Base-by-base conservation (phyloP, 2,888 invertebrate species). In the Cephus sareptanus region DNA sequence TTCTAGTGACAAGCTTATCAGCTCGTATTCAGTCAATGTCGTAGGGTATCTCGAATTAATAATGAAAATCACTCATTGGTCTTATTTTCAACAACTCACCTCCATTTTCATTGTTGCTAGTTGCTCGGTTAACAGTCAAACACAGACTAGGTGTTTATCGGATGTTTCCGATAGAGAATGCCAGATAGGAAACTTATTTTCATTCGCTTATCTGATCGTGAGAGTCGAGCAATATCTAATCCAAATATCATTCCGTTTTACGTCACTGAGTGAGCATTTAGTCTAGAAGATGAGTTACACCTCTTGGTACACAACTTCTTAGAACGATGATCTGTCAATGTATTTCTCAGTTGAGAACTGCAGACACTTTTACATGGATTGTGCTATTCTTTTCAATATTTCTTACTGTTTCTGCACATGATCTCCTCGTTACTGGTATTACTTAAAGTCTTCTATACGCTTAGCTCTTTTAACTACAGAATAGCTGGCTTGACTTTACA, bases 81-180 rank as follows among this genome's bases (percentile, higher is more conserved):
- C 56, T 56, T 56, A 56, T 4, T 23, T n/a, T 74, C 73, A 37
- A 80, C 88, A 37, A 80, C 88, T 85, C 79, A 88, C 88, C 88
- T 88, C 88, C 88, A 88, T 88, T 83, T 87, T 88, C 87, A 87
- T 86, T 79, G 85, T 86, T 84, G 83, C 80, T 78, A 75, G 78
- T 79, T 75, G 76, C 79, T 77, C 74, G 71, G 33, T 31, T 75
- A 78, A 78, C 75, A 40, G 76, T 70, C 73, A 73, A 69, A 78
- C 73, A 68, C 76, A 70, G 56, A 76, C 78, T 78, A 78, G 75
- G 73, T 68, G 75, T 75, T 78, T 78, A 78, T 76, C 78, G 23
- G 71, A 40, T 73, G 73, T 76, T 76, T 76, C 75, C 73, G 75
- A 71, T 73, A 78, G 71, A 75, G 73, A 75, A 75, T 73, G 76